Evolutionary conservation across 2,797 vertebrate genomes (phyloP).

Genomic region (Jordanella pulchra): DNA sequence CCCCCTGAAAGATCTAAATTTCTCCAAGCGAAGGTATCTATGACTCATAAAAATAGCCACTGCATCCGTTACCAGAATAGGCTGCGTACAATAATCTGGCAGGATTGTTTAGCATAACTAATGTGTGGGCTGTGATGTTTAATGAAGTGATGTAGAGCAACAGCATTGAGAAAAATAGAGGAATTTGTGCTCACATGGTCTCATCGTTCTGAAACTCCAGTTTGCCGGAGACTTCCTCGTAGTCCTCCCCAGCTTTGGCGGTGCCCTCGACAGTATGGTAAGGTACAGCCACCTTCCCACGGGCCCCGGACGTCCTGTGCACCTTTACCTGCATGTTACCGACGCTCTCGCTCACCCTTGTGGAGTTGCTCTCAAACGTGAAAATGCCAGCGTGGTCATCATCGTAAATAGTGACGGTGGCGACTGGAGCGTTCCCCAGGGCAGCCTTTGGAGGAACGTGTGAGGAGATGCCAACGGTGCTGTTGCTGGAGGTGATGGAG

Average conservation of each 20-base stretch:
- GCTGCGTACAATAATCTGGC: slow-evolving; percentile 50
- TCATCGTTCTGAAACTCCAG: slow-evolving; percentile 89
- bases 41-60: slow-evolving; percentile 61
- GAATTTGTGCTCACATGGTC: slow-evolving; percentile 82
- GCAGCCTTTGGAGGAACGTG: slow-evolving; percentile 78
- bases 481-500: slow-evolving; percentile 77
- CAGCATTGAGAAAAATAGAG: background rate
- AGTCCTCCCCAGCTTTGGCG: slow-evolving; percentile 86
- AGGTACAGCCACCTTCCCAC: slow-evolving; percentile 83
- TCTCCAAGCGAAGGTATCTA: slow-evolving; percentile 49
- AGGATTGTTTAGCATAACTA: slow-evolving; percentile 45
- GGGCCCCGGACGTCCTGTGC: slow-evolving; percentile 81
- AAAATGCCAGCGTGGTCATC: slow-evolving; percentile 90
- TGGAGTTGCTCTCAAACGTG: slow-evolving; percentile 80
- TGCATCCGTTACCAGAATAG: slow-evolving; percentile 55
- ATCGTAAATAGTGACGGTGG: slow-evolving; percentile 88
- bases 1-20: slow-evolving; percentile 56
- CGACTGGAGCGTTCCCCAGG: slow-evolving; percentile 76
- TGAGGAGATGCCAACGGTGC: slow-evolving; percentile 67
- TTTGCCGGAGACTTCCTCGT: slow-evolving; percentile 85
- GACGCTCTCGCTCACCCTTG: slow-evolving; percentile 82
- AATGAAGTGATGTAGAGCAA: slow-evolving; percentile 46
- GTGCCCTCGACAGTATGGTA: slow-evolving; percentile 85
- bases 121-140: slow-evolving; percentile 51
- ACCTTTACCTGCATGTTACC: slow-evolving; percentile 82